phyloP scores from a whole-genome alignment of 1,140 invertebrate species.

The Bombyx mori region DNA sequence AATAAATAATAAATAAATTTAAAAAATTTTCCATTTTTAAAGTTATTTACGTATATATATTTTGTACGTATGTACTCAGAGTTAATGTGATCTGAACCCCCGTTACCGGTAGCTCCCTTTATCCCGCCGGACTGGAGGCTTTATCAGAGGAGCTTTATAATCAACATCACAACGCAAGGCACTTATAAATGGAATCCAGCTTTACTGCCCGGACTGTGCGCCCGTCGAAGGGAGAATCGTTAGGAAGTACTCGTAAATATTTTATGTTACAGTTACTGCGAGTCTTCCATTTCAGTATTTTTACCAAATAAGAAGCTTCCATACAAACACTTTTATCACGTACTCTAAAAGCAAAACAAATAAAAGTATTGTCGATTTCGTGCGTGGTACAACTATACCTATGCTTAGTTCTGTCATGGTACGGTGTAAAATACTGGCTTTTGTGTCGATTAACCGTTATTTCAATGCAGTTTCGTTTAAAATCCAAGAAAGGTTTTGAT shows the following conservation, averaged over 20 bases:
- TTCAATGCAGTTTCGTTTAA: no score
- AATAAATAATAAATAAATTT: no score
- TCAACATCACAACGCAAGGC: constrained; percentile 29
- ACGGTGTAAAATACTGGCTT: no score
- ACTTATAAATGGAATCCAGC: constrained; percentile 36
- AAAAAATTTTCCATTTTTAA: background rate
- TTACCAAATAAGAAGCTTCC: background rate
- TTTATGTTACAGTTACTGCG: constrained; percentile 14
- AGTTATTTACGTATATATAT: background rate
- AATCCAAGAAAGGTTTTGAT: no score
- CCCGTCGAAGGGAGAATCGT: constrained; percentile 13
- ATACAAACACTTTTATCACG: no score
- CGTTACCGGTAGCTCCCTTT: constrained; percentile 7
- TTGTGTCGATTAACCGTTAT: no score
- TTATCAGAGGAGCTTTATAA: constrained; percentile 35
- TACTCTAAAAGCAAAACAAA: no score
- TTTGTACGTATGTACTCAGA: no score
- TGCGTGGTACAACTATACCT: no score
- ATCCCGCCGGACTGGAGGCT: constrained; percentile 29
- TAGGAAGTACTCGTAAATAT: constrained; percentile 17
- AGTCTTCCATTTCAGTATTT: constrained; percentile 7
- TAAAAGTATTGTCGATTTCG: no score
- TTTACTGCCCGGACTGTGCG: background rate
- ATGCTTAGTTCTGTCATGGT: no score
- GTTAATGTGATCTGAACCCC: no score